Percentiles rank a stretch among this genome's conserved stretches.
phyloP scores from a whole-genome alignment of 2,888 invertebrate species.

The Mythimna ferrago region DNA sequence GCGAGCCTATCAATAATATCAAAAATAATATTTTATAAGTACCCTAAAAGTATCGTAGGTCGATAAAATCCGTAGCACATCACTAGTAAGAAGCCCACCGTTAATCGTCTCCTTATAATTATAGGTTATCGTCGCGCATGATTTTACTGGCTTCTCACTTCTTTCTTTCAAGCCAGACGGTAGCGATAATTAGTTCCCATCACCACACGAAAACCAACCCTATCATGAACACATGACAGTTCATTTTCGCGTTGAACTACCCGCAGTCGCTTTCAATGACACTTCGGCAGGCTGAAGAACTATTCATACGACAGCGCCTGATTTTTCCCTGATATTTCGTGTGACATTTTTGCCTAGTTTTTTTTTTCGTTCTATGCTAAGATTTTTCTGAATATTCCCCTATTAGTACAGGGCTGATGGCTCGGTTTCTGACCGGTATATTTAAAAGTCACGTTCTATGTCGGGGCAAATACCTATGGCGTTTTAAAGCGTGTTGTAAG shows the following conservation, averaged over 20 bases:
- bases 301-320: slow-evolving; percentile 73
- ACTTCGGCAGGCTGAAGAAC: slow-evolving; percentile 75
- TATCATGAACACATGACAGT: slow-evolving; percentile 44
- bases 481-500: slow-evolving; percentile 16
- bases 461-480: not conserved
- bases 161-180: slow-evolving; percentile 72
- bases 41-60: not conserved
- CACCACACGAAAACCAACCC: slow-evolving; percentile 53
- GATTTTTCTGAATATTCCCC: slow-evolving; percentile 59
- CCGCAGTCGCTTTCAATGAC: slow-evolving; percentile 71
- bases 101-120: slow-evolving; percentile 80
- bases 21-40: not conserved
- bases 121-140: slow-evolving; percentile 80
- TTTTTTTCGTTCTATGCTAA: slow-evolving; percentile 53
- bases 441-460: slow-evolving; percentile 51
- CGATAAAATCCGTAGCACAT: slow-evolving; percentile 53
- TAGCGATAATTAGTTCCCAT: slow-evolving; percentile 74
- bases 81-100: slow-evolving; percentile 71
- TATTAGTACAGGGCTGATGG: slow-evolving; percentile 41
- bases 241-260: slow-evolving; percentile 45
- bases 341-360: slow-evolving; percentile 66
- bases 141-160: slow-evolving; percentile 81
- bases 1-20: too few relatives aligned
- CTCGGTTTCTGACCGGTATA: slow-evolving; percentile 31
- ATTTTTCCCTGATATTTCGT: slow-evolving; percentile 71